These are phyloP conservation scores for Brienomyrus longianalis DNA, from an alignment of 2,113 vertebrate genomes.

Conservation along the genomic window DNA sequence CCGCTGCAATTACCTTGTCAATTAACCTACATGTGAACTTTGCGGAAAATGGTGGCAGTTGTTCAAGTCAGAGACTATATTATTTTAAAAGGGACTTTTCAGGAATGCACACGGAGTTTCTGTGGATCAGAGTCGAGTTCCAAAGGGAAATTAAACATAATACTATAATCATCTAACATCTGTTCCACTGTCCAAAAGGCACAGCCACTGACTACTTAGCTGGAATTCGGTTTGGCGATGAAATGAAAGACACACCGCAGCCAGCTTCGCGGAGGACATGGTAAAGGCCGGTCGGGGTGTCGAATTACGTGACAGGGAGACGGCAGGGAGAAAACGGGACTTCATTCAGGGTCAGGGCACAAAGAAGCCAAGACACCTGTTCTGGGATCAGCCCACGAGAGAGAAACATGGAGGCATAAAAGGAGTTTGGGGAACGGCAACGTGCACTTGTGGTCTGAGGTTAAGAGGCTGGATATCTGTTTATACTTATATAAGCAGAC, in stretches of 20 bases:
- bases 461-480: not conserved
- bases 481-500: not conserved
- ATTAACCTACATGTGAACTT: not conserved
- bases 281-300: not conserved
- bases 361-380: not conserved
- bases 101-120: not conserved
- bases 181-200: not conserved
- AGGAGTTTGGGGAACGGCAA: not conserved
- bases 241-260: too few species aligned
- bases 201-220: not conserved
- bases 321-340: not conserved
- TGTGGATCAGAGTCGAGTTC: not conserved
- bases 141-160: not conserved
- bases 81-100: not conserved
- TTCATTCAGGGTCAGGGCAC: not conserved
- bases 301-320: not conserved
- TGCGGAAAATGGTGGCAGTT: not conserved
- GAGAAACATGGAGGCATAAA: not conserved
- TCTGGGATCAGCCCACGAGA: not conserved
- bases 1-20: not conserved
- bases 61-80: not conserved
- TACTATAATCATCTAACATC: not conserved
- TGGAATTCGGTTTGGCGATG: not conserved
- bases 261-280: not conserved
- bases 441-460: not conserved